Base-by-base conservation (phyloP, 1,140 invertebrate species). In the Trichomalopsis sarcophagae region DNA sequence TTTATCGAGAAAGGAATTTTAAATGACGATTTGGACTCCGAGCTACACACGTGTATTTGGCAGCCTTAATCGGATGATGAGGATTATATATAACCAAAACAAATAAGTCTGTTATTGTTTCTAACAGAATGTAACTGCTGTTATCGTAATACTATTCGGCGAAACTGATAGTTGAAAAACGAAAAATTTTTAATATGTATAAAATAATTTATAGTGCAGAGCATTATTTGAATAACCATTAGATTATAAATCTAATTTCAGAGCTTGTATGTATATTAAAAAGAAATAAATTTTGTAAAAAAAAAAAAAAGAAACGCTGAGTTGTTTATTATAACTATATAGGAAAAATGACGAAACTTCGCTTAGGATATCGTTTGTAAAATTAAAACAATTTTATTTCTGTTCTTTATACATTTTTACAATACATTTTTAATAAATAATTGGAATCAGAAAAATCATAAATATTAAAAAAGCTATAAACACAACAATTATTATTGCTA, bases 311-410 rank as follows among this genome's bases (percentile, higher is more conserved):
- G 27, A 27, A 27, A 27, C 9, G 7, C 13, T 21, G n/a, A 40
- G 62, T 76, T 76, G 1, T 50, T 36, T 44, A 30, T 30, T 40
- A n/a, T 62, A 1, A 36, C 3, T 74, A 13, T 27, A 27, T 27
- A 44, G 50, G 11, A 4, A 81, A 55, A 30, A 33, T 0, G 17
- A n/a, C 2, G 0, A 69, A 33, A 55, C 17, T 62, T 62, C 2
- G 2, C 17, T 2, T n/a, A 62, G 7, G 14, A 71, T 13, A 76
- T 47, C 5, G 33, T 69, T 66, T 33, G 33, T 85, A 85, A 85
- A 85, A 85, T 85, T 85, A 81, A 85, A 85, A 85, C 78, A 85
- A 85, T 85, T 85, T 85, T 85, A 85, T 85, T 85, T 85, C 71
- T 85, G 78, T 55, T 40, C 76, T 81, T 81, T 81, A 76, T 81